These are phyloP conservation scores for Drosophila sp. DNA, from an alignment of 1,140 invertebrate genomes.

Conservation along the genomic window DNA sequence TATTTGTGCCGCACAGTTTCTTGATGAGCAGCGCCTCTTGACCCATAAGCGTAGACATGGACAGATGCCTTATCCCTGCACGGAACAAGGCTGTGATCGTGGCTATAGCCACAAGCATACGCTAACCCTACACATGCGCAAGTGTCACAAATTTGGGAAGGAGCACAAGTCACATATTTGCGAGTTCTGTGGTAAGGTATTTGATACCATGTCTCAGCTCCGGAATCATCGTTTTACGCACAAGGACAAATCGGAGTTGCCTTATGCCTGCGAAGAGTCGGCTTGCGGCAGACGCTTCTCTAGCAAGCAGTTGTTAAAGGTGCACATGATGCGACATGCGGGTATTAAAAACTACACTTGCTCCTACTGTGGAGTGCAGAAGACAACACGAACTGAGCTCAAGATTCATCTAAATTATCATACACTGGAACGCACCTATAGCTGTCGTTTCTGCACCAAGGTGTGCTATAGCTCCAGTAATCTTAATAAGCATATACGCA, in stretches of 20 bases:
- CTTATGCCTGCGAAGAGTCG: conserved; percentile 35
- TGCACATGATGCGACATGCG: conserved; percentile 65
- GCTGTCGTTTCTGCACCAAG: conserved; percentile 54
- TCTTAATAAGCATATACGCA: conserved; percentile 59
- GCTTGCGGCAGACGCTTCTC: conserved; percentile 49
- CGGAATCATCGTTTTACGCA: conserved; percentile 56
- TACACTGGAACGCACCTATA: conserved; percentile 58
- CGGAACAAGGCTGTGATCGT: conserved; percentile 40
- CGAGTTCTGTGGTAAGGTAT: conserved; percentile 64
- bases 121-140: conserved; percentile 49
- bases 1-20: conserved; percentile 49
- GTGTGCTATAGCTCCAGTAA: conserved; percentile 62
- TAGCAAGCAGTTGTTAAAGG: conserved; percentile 56
- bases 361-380: conserved; percentile 58
- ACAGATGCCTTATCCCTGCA: conserved; percentile 48
- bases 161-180: conserved; percentile 55
- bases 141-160: conserved; percentile 49
- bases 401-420: conserved; percentile 68
- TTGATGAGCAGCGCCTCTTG: conserved; percentile 33
- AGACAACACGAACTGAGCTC: conserved; percentile 63
- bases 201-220: conserved; percentile 47
- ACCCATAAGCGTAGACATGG: conserved; percentile 58
- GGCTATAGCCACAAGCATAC: conserved; percentile 61
- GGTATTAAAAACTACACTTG: conserved; percentile 67
- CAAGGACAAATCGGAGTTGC: conserved; percentile 45